A percentile compares a stretch with the other conserved stretches of the same genome.
Conservation (phyloP, 1,140 invertebrate genomes). For the Bombus sibiricus region DNA sequence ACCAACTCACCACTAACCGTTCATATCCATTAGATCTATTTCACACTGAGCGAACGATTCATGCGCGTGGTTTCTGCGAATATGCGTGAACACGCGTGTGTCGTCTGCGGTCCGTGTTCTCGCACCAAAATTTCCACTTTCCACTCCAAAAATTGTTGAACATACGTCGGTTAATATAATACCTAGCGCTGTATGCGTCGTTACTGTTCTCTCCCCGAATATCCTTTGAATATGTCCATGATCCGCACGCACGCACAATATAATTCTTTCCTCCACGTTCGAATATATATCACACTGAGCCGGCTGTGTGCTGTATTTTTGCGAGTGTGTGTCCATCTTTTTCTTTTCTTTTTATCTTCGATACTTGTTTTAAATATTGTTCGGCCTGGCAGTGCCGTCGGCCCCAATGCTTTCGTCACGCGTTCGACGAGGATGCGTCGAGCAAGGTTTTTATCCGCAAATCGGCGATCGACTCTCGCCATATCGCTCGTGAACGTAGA, state of each 20-base stretch:
- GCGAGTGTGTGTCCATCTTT: constrained; percentile 61
- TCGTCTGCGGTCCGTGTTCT: constrained; percentile 39
- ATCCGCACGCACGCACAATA: constrained; percentile 61
- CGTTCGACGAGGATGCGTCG: constrained; percentile 42
- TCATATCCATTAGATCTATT: constrained; percentile 62
- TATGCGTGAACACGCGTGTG: constrained; percentile 33
- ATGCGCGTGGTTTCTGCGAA: constrained; percentile 9
- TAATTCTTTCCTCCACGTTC: constrained; percentile 55
- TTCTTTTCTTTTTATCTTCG: neutral
- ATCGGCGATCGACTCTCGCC: constrained; percentile 15
- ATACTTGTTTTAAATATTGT: neutral
- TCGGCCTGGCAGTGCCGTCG: constrained; percentile 46
- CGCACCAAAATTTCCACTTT: constrained; percentile 23
- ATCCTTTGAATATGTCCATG: constrained; percentile 48
- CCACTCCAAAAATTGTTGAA: constrained; percentile 14
- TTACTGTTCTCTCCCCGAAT: constrained; percentile 49
- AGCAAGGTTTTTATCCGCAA: neutral
- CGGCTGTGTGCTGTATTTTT: constrained; percentile 59
- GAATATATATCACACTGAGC: constrained; percentile 72
- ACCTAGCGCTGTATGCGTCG: constrained; percentile 58
- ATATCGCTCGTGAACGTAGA: constrained; percentile 32
- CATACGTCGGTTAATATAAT: constrained; percentile 58
- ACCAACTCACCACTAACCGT: neutral
- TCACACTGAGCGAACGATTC: constrained; percentile 55
- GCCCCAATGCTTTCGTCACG: constrained; percentile 45